A percentile compares a stretch with the other conserved stretches of the same genome.
Evolutionary conservation across 2,888 invertebrate genomes (phyloP).

Genomic region (Chymomyza procnemis): DNA sequence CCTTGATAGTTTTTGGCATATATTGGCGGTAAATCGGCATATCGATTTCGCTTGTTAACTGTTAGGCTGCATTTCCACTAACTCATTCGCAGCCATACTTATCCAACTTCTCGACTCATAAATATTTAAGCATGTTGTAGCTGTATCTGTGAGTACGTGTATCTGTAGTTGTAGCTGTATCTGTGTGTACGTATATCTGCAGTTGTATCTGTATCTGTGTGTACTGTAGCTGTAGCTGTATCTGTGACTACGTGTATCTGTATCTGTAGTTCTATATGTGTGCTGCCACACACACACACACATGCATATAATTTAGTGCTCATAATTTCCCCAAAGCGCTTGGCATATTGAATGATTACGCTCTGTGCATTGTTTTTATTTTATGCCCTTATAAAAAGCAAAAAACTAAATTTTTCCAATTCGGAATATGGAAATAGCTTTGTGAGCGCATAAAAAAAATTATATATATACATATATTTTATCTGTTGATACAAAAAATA

Average conservation of each 20-base stretch:
- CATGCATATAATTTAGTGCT: not conserved
- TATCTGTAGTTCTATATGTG: no score
- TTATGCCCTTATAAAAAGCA: no score
- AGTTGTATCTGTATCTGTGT: no score
- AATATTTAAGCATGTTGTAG: not conserved
- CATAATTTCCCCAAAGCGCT: not conserved
- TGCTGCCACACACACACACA: not conserved
- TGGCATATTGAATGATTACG: not conserved
- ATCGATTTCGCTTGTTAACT: constrained; percentile 1
- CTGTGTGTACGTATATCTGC: no score
- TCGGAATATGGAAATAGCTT: not conserved
- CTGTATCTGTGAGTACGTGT: not conserved
- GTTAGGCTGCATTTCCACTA: not conserved
- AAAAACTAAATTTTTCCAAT: not conserved
- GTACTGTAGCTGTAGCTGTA: no score
- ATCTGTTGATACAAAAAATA: no score
- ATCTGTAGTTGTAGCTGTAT: no score
- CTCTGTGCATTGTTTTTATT: not conserved
- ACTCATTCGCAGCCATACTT: not conserved
- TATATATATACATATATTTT: no score
- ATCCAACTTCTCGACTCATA: not conserved
- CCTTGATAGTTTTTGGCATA: constrained; percentile 22
- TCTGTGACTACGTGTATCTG: not conserved
- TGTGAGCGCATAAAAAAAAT: no score
- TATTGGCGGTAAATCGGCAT: constrained; percentile 18